Percentiles rank a stretch among this genome's conserved stretches.
Conservation (phyloP, 2,888 invertebrate species). For the Phaonia tiefii region DNA sequence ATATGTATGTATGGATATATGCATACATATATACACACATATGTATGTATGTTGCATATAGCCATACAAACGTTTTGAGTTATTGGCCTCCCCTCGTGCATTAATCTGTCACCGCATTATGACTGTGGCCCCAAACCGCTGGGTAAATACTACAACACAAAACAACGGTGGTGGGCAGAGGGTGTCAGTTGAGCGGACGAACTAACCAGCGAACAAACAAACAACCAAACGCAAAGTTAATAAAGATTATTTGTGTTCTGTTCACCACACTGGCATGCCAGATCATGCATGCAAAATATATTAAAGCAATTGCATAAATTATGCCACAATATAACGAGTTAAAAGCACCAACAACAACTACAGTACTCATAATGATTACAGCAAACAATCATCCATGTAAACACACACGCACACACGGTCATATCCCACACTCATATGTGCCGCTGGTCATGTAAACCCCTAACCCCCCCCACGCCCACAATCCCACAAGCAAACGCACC, state of each 20-base stretch:
- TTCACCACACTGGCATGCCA: conserved; percentile 66
- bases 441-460: background rate
- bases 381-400: conserved; percentile 12
- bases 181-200: conserved; percentile 25
- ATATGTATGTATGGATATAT: background rate
- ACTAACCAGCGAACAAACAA: conserved; percentile 28
- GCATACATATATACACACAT: background rate
- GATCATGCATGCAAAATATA: conserved; percentile 70
- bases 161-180: conserved; percentile 28
- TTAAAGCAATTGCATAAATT: conserved; percentile 70
- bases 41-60: background rate
- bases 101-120: conserved; percentile 67
- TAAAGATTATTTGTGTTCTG: conserved; percentile 67
- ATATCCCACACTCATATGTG: background rate
- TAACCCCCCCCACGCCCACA: too few species aligned
- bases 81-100: conserved; percentile 64
- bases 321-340: conserved; percentile 57
- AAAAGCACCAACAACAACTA: conserved; percentile 55
- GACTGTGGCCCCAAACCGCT: conserved; percentile 62
- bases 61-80: conserved; percentile 57
- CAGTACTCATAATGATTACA: conserved; percentile 60
- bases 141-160: conserved; percentile 39
- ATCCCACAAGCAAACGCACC: too few species aligned
- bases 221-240: conserved; percentile 64
- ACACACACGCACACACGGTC: conserved; percentile 20